Base-by-base conservation (phyloP, 2,113 vertebrate species). In the Pantherophis guttatus region DNA sequence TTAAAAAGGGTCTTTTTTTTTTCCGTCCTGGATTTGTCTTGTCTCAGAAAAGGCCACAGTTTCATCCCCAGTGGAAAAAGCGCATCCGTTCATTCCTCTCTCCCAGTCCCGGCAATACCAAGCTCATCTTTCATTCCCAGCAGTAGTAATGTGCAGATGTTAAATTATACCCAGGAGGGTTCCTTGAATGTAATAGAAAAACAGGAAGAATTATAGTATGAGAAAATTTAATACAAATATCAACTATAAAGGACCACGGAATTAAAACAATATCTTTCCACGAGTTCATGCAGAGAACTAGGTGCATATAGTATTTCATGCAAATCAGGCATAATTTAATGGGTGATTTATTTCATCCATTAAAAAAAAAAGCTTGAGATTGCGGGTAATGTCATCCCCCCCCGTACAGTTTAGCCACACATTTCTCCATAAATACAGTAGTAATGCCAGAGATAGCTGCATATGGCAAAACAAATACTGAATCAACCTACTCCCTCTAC, bases 301-400 rank as follows among this genome's bases (percentile, higher is more conserved):
- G 90, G 87, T 92, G 89, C 94, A 89, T 86, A 88, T 50, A 94
- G 62, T 75, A 92, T 94, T 93, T 94, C 94, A 97, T 94, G 89
- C 95, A 97, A 96, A 96, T 91, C 93, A 90, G 70, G 89, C 75
- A 93, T 95, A 95, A 95, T 91, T 94, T 94, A 97, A 95, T 95
- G 93, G 95, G 90, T 94, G 95, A 97, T 97, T 97, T 97, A 96
- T 97, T 97, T 96, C 95, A 95, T 96, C 95, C 96, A 93, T 94
- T 81, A 23, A 81, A 94, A 96, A 95, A 95, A 93, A 90, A 44
- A 48, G 8, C 21, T 33, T 90, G 48, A 95, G 93, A 94, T 94
- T 92, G 88, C 17, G 2, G 86, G 90, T 93, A 94, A 88, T 93
- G 96, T 96, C 92, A 91, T 92, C 92, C 95, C 93, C 48, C 53